Conservation (phyloP, 1,140 invertebrate genomes). For the Caligus rogercresseyi region DNA sequence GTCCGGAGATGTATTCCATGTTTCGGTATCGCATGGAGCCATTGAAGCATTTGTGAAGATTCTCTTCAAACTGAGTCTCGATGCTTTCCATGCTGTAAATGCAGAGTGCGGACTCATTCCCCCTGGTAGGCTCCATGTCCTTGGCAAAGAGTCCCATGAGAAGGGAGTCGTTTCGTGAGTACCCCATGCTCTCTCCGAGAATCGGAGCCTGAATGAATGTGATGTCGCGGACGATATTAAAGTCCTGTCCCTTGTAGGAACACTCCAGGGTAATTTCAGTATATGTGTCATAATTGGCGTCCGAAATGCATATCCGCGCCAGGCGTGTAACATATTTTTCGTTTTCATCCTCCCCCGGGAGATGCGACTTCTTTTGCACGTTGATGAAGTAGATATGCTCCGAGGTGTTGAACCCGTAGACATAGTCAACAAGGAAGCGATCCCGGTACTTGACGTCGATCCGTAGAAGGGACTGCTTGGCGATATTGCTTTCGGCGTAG, state of each 20-base stretch:
- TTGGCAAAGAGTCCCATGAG: slow-evolving; percentile 67
- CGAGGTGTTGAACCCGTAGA: slow-evolving; percentile 85
- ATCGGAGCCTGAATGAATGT: slow-evolving; percentile 49
- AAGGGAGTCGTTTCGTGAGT: slow-evolving; percentile 47
- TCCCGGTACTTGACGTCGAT: slow-evolving; percentile 87
- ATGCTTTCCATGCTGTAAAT: slow-evolving; percentile 53
- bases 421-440: slow-evolving; percentile 81
- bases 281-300: slow-evolving; percentile 78
- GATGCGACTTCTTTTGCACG: slow-evolving; percentile 75
- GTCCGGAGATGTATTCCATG: slow-evolving; percentile 79
- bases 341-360: slow-evolving; percentile 61
- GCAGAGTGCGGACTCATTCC: slow-evolving; percentile 60
- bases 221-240: slow-evolving; percentile 69
- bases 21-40: slow-evolving; percentile 73
- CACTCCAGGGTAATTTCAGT: slow-evolving; percentile 42
- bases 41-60: slow-evolving; percentile 92
- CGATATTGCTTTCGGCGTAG: slow-evolving; percentile 62
- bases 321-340: slow-evolving; percentile 70
- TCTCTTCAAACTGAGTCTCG: slow-evolving; percentile 79
- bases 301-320: slow-evolving; percentile 75
- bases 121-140: slow-evolving; percentile 55
- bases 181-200: slow-evolving; percentile 49
- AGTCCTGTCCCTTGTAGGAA: slow-evolving; percentile 36
- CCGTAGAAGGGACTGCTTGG: slow-evolving; percentile 62
- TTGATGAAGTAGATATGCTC: slow-evolving; percentile 87